phyloP scores from a whole-genome alignment of 2,888 invertebrate species.

The Marasmarcha lunaedactyla region DNA sequence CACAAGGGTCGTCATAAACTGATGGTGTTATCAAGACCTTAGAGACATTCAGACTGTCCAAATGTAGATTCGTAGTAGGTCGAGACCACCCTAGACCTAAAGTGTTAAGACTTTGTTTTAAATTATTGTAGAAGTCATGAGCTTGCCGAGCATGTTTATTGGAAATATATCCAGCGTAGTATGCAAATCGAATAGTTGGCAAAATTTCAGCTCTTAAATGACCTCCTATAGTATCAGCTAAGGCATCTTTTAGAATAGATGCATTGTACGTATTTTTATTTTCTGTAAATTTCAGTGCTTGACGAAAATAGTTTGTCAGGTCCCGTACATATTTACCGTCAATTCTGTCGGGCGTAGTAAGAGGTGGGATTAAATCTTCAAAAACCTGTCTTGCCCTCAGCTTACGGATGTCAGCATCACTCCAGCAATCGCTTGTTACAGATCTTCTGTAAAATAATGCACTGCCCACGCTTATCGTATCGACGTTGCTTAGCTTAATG shows the following conservation, averaged over 20 bases:
- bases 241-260: conserved; percentile 32
- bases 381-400: conserved; percentile 41
- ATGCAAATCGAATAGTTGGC: conserved; percentile 47
- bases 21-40: conserved; percentile 25
- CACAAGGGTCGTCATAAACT: conserved; percentile 38
- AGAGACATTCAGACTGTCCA: conserved; percentile 46
- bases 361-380: conserved; percentile 33
- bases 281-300: conserved; percentile 26
- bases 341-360: conserved; percentile 33
- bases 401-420: conserved; percentile 37
- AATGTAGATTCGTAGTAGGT: conserved; percentile 29
- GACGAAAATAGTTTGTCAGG: conserved; percentile 34
- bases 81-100: conserved; percentile 47
- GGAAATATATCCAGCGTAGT: conserved; percentile 53
- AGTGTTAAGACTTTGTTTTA: conserved; percentile 41
- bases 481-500: conserved; percentile 20
- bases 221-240: conserved; percentile 50
- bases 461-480: conserved; percentile 36
- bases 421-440: conserved; percentile 37
- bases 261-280: conserved; percentile 23
- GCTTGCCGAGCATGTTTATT: conserved; percentile 34
- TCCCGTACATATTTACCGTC: conserved; percentile 32
- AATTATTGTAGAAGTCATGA: conserved; percentile 35
- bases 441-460: conserved; percentile 35
- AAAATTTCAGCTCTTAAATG: conserved; percentile 43